These are phyloP conservation scores for Oncopeltus fasciatus DNA, from an alignment of 1,140 invertebrate genomes.

Conservation along the genomic window DNA sequence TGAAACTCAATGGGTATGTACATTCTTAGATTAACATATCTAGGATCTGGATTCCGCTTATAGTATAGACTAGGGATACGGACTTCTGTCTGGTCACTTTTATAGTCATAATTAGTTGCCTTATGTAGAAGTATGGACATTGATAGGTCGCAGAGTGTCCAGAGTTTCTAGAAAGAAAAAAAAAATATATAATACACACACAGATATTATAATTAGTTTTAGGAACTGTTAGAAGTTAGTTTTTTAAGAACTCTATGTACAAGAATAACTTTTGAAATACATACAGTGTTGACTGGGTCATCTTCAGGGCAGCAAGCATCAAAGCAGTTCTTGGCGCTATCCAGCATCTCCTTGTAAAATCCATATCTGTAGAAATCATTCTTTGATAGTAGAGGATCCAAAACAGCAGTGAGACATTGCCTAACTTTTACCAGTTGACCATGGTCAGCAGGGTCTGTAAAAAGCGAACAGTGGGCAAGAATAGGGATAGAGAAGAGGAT, in stretches of 20 bases:
- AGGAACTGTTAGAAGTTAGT: no score
- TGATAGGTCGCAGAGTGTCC: constrained; percentile 87
- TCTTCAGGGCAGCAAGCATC: constrained; percentile 72
- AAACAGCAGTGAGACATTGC: constrained; percentile 80
- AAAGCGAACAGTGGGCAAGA: constrained; percentile 77
- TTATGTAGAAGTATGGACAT: constrained; percentile 75
- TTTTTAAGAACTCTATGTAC: no score
- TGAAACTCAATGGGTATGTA: constrained; percentile 37
- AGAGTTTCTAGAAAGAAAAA: constrained; percentile 65
- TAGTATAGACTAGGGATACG: constrained; percentile 77
- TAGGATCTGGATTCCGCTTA: constrained; percentile 48
- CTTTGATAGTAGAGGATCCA: constrained; percentile 83
- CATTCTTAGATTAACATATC: constrained; percentile 49
- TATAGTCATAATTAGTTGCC: constrained; percentile 74
- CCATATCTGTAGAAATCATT: constrained; percentile 88
- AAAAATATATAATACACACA: no score
- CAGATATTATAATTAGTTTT: no score
- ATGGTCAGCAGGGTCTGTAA: constrained; percentile 56
- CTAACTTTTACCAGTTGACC: constrained; percentile 59
- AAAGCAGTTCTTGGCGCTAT: constrained; percentile 83
- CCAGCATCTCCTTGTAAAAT: constrained; percentile 89
- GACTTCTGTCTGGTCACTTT: constrained; percentile 72
- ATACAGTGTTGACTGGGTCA: constrained; percentile 46
- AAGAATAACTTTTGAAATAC: neutral
- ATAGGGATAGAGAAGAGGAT: constrained; percentile 87